phyloP scores from a whole-genome alignment of 2,888 invertebrate genomes.

The Congeria kusceri region DNA sequence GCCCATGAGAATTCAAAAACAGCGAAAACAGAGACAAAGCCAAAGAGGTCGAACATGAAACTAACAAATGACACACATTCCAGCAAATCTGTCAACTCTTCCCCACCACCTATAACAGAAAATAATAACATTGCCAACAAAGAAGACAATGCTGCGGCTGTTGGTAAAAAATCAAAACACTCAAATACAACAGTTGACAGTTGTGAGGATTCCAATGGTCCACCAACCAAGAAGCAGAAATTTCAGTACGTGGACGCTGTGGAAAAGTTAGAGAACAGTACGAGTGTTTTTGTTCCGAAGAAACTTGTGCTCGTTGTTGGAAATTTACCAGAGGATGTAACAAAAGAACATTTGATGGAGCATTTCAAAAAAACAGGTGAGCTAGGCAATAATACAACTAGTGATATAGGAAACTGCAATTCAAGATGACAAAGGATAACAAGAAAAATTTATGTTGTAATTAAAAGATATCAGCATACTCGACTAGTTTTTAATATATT shows the following conservation, averaged over 20 bases:
- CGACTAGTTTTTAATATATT: no score
- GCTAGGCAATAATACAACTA: no score
- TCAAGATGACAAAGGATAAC: no score
- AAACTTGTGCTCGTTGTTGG: slow-evolving; percentile 80
- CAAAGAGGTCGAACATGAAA: slow-evolving; percentile 17
- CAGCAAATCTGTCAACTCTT: background rate
- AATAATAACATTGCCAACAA: background rate
- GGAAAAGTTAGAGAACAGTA: slow-evolving; percentile 49
- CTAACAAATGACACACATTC: background rate
- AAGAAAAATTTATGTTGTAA: no score
- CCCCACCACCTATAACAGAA: background rate
- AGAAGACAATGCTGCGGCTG: background rate
- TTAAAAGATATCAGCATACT: no score
- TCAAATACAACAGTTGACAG: background rate
- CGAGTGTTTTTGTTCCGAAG: slow-evolving; percentile 64
- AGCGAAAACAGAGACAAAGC: background rate
- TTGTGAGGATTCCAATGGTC: background rate
- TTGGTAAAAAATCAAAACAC: background rate
- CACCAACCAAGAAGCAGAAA: slow-evolving; percentile 35
- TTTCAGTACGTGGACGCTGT: slow-evolving; percentile 40
- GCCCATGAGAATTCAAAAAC: no score
- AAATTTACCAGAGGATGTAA: slow-evolving; percentile 78
- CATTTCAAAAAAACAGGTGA: slow-evolving; percentile 81
- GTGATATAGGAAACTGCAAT: no score
- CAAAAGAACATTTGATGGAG: slow-evolving; percentile 78